Conservation (phyloP, 2,888 invertebrate species). For the Aproaerema taeniolella region DNA sequence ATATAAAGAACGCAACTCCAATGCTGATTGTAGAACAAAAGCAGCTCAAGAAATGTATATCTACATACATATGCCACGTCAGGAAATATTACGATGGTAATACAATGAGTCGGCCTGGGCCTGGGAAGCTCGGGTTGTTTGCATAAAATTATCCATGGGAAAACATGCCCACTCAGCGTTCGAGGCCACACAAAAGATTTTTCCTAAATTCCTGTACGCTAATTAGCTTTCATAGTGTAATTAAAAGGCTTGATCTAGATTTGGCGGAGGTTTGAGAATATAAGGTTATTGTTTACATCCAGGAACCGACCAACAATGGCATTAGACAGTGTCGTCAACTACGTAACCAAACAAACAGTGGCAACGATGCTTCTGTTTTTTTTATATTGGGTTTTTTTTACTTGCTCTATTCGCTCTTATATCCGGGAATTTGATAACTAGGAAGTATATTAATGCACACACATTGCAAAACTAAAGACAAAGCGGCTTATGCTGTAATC, state of each 20-base stretch:
- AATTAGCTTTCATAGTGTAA: conserved; percentile 29
- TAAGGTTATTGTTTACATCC: conserved; percentile 32
- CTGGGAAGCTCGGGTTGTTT: conserved; percentile 35
- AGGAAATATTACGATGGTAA: conserved; percentile 33
- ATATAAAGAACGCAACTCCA: conserved; percentile 1
- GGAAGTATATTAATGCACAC: conserved; percentile 15
- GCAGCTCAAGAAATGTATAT: not conserved
- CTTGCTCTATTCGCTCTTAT: conserved; percentile 21
- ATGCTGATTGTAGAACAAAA: not conserved
- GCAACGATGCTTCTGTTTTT: conserved; percentile 31
- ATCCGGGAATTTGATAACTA: conserved; percentile 20
- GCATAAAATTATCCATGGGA: conserved; percentile 41
- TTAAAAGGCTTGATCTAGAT: conserved; percentile 38
- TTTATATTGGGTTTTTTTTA: conserved; percentile 32
- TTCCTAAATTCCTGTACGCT: conserved; percentile 35
- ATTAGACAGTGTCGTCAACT: conserved; percentile 26
- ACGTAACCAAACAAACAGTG: conserved; percentile 35
- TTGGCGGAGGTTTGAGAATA: conserved; percentile 33
- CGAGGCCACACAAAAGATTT: conserved; percentile 29
- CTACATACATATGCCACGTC: conserved; percentile 15
- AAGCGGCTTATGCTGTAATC: no score
- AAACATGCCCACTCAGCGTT: conserved; percentile 33
- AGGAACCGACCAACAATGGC: conserved; percentile 39
- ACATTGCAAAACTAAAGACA: not conserved
- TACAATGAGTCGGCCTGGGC: conserved; percentile 31